Base-by-base conservation (phyloP, 2,888 invertebrate species). In the Epinotia demarniana region DNA sequence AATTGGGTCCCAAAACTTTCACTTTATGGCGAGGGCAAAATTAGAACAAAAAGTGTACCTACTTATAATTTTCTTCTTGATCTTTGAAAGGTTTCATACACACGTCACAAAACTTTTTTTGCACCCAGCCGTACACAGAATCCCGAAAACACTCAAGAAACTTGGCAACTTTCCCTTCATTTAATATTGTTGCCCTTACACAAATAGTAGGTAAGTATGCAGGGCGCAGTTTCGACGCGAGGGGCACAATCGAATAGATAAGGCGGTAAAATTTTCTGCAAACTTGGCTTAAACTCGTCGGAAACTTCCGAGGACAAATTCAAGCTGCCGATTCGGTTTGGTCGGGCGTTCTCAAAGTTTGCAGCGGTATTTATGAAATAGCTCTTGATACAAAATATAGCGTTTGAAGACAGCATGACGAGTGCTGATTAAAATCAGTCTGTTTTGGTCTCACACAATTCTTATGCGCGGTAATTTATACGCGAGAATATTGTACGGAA, bases 291-390 rank as follows among this genome's bases (percentile, higher is more conserved):
- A 80, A 84, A 79, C 82, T 84, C 82, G 82, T 81, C 81, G 80
- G 76, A 83, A 84, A 80, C 84, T 84, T 70, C 73, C 63, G 77
- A 60, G 80, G 81, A 80, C 81, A 78, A 84, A 82, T 85, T 81
- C 81, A 82, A 85, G 82, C 78, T 78, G 77, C 78, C 83, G 76
- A 83, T 82, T 85, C 80, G 81, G 82, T 82, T 80, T 80, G 80
- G 39, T n/a, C 62, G 49, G 43, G 67, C 33, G 27, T 71, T 57
- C 61, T 19, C 77, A 74, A 77, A 71, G 33, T 57, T 71, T 61
- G 18, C 62, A 12, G 12, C 27, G 27, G 12, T 57, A 27, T 66
- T 67, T 67, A 46, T 43, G 58, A 49, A 33, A 61, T 39, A 61
- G 9, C 12, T 33, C 33, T 3, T 39, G 39, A n/a, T 16, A 4